phyloP scores from a whole-genome alignment of 2,888 invertebrate genomes.

The Phengaris arion region DNA sequence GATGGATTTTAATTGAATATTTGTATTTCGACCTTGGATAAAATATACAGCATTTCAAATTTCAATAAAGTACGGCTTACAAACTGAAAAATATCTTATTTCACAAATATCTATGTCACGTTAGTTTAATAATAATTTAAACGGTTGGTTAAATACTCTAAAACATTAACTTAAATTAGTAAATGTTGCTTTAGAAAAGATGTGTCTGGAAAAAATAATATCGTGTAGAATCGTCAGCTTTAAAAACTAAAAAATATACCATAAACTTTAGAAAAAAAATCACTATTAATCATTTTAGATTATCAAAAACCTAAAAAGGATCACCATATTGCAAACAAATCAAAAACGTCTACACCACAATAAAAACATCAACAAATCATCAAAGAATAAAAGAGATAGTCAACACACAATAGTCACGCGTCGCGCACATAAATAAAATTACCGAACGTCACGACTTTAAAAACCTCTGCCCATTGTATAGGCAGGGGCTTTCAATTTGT shows the following conservation, averaged over 20 bases:
- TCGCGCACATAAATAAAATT: conserved; percentile 69
- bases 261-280: not conserved
- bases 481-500: conserved; percentile 67
- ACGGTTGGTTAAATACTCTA: too few species aligned
- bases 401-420: conserved; percentile 55
- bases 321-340: not conserved
- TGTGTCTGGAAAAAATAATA: too few species aligned
- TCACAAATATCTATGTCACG: too few species aligned
- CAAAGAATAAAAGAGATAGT: conserved; percentile 25
- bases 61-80: not conserved
- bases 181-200: too few species aligned
- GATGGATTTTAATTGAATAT: conserved; percentile 15
- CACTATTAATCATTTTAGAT: not conserved
- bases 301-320: not conserved
- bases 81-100: not conserved
- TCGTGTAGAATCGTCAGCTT: too few species aligned
- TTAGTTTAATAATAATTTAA: too few species aligned
- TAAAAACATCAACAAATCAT: conserved; percentile 22
- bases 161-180: too few species aligned
- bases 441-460: conserved; percentile 57
- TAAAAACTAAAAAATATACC: too few species aligned
- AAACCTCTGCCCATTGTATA: conserved; percentile 48
- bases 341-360: conserved; percentile 15
- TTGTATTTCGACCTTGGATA: not conserved
- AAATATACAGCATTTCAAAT: not conserved